Percentiles rank a stretch among this genome's conserved stretches.
phyloP scores from a whole-genome alignment of 23 tunicate genomes.

The Ciona savignyi region DNA sequence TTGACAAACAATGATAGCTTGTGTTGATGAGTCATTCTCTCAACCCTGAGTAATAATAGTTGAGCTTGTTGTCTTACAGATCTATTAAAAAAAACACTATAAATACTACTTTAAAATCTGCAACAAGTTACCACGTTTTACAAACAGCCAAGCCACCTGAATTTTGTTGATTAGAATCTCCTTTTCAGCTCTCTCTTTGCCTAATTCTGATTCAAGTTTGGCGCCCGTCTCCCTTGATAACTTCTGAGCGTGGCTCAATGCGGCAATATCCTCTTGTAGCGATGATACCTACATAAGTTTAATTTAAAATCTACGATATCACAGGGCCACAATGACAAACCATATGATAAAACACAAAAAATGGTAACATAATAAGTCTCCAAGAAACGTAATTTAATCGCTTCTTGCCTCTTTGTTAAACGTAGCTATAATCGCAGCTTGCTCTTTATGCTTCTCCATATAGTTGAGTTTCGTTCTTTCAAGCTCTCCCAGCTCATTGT shows the following conservation, averaged over 20 bases:
- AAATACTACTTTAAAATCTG: too few species aligned
- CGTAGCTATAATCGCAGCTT: constrained; percentile 54
- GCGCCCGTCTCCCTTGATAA: constrained; percentile 38
- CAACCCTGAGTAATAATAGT: too few species aligned
- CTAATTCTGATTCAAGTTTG: constrained; percentile 33
- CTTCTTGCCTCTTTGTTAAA: constrained; percentile 63
- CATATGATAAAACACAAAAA: too few species aligned
- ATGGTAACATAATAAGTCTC: too few species aligned
- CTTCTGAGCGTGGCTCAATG: constrained; percentile 64
- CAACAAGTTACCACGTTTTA: too few species aligned
- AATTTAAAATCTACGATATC: background rate
- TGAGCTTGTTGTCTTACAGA: too few species aligned
- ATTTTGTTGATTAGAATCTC: constrained; percentile 18
- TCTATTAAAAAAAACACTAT: too few species aligned
- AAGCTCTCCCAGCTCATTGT: constrained; percentile 39
- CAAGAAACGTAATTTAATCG: too few species aligned
- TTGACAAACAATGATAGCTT: too few species aligned
- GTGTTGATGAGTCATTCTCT: too few species aligned
- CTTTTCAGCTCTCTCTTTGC: constrained; percentile 48
- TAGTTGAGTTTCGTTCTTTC: constrained; percentile 49
- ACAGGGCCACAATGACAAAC: too few species aligned
- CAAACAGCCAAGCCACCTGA: constrained; percentile 2
- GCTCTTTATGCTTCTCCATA: constrained; percentile 70
- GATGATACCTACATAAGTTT: constrained; percentile 36
- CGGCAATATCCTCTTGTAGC: constrained; percentile 69